Base-by-base conservation (phyloP, 2,888 invertebrate genomes). In the Thumatha senex region DNA sequence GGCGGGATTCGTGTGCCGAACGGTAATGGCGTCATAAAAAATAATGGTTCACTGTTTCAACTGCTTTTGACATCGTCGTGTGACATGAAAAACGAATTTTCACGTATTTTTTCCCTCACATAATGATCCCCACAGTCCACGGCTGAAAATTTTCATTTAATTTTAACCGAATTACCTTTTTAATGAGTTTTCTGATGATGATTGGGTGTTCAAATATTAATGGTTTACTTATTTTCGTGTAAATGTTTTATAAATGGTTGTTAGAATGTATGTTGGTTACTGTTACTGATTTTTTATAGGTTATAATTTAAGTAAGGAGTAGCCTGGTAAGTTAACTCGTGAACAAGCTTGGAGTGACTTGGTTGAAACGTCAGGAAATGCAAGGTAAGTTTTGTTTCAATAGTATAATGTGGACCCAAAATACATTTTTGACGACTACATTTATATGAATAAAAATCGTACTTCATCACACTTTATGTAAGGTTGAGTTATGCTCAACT, bases 11-110 rank as follows among this genome's bases (percentile, higher is more conserved):
- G 61, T 61, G 61, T 58, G 56, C 51, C 61, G 52, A 48, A 46
- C 58, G 52, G 50, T 73, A 66, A 72, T 61, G 57, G 54, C 46
- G 38, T 46, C 67, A 65, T 73, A 73, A 70, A 73, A 72, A 70
- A 66, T 72, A 70, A 74, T 64, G 66, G 59, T 12, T 31, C 56
- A 51, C 52, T 58, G 63, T 61, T 72, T 69, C 67, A 68, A 70
- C 74, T 76, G 73, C 71, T 67, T 70, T 72, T 72, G 73, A 78
- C 74, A 67, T 70, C 55, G 54, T 51, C 43, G 56, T 60, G 63
- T 70, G 66, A 77, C 71, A 72, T 67, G 69, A 63, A 66, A 72
- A 72, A 68, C 58, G 63, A 57, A 67, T 73, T 74, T 60, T 60
- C 58, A 40, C 42, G 36, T 48, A 54, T 56, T 55, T 65, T 71